These are phyloP conservation scores for Microctonus aethiopoides DNA, from an alignment of 2,888 invertebrate genomes.

Conservation along the genomic window DNA sequence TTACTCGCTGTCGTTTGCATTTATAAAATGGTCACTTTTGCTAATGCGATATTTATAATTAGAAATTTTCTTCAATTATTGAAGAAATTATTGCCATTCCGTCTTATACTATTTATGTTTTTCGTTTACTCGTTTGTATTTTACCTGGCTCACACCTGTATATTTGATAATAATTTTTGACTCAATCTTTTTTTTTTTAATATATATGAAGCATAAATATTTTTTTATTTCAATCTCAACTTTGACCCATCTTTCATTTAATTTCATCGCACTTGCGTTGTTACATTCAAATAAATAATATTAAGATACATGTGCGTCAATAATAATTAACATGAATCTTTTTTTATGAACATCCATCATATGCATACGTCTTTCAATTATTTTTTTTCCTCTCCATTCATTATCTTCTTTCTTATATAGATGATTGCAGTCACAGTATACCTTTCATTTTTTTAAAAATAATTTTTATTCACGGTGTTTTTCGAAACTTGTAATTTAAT, in stretches of 20 bases:
- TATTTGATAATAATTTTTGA: background rate
- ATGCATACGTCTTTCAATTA: background rate
- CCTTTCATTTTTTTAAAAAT: constrained; percentile 42
- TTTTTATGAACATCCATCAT: background rate
- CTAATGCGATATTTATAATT: background rate
- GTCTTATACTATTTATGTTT: constrained; percentile 33
- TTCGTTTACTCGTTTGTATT: constrained; percentile 18
- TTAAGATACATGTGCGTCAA: constrained; percentile 12
- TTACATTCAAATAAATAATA: constrained; percentile 3
- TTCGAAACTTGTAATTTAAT: constrained; percentile 47
- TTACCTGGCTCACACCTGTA: background rate
- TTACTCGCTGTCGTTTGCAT: background rate
- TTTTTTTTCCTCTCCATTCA: constrained; percentile 1
- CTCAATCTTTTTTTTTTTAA: background rate
- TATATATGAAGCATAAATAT: background rate
- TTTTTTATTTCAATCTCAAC: background rate
- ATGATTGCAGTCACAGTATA: constrained; percentile 67
- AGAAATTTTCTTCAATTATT: constrained; percentile 44
- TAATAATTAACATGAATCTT: constrained; percentile 3
- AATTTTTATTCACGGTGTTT: constrained; percentile 24
- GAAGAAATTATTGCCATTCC: constrained; percentile 57
- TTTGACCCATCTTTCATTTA: background rate
- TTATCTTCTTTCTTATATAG: constrained; percentile 42
- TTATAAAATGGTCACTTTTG: background rate
- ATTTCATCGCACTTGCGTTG: background rate